phyloP scores from a whole-genome alignment of 2,888 invertebrate species.

The Habroteleia sp. region DNA sequence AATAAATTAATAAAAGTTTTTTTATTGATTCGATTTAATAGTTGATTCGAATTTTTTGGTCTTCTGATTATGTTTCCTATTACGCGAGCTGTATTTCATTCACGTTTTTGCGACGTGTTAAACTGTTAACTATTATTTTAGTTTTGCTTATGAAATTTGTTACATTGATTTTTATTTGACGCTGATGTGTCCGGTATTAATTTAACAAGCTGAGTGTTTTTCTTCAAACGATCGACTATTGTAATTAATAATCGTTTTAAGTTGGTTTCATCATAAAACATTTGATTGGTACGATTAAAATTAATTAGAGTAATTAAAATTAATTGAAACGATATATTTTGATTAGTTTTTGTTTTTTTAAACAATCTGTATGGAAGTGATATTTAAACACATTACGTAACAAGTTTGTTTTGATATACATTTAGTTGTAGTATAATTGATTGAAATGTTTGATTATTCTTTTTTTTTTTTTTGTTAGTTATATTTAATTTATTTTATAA shows the following conservation, averaged over 20 bases:
- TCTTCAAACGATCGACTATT: slow-evolving; percentile 8
- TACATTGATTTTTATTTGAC: slow-evolving; percentile 24
- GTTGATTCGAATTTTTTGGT: neutral
- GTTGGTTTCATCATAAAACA: too few relatives aligned
- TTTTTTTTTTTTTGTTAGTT: too few relatives aligned
- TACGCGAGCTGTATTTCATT: slow-evolving; percentile 42
- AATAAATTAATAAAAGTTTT: too few relatives aligned
- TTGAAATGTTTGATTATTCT: too few relatives aligned
- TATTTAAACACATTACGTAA: too few relatives aligned
- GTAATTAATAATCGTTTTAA: slow-evolving; percentile 13
- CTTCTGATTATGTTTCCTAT: slow-evolving; percentile 52
- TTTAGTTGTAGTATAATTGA: too few relatives aligned
- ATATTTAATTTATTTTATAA: too few relatives aligned
- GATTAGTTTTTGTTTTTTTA: too few relatives aligned
- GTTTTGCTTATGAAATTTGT: slow-evolving; percentile 35
- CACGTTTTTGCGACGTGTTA: slow-evolving; percentile 38
- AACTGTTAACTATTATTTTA: slow-evolving; percentile 34
- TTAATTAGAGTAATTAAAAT: neutral
- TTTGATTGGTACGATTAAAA: neutral
- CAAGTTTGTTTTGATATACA: too few relatives aligned
- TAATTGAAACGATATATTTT: too few relatives aligned
- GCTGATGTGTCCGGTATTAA: slow-evolving; percentile 3
- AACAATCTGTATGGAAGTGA: too few relatives aligned
- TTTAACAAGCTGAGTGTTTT: neutral
- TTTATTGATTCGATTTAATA: neutral